Evolutionary conservation across 2,888 invertebrate genomes (phyloP).

Genomic region (Drosophila sordidapex): DNA sequence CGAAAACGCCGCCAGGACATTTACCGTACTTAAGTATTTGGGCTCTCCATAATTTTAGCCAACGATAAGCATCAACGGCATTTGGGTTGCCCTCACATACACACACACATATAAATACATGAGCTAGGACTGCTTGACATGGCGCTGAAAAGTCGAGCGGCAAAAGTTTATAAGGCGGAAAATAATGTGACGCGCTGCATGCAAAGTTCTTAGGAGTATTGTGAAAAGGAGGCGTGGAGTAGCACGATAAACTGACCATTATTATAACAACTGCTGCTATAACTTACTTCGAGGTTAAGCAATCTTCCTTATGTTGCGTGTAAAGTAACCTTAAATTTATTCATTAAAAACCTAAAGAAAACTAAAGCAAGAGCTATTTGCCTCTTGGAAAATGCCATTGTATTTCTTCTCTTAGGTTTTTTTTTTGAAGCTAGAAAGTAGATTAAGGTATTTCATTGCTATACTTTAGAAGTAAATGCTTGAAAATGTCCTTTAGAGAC

Average conservation of each 20-base stretch:
- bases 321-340: slow-evolving; percentile 3
- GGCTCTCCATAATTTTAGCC: slow-evolving; percentile 62
- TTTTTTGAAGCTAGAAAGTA: neutral
- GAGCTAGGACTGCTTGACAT: slow-evolving; percentile 27
- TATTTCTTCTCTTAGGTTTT: neutral
- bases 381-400: slow-evolving; percentile 10
- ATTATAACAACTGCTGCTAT: slow-evolving; percentile 22
- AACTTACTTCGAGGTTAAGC: slow-evolving; percentile 38
- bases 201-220: slow-evolving; percentile 50
- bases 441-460: slow-evolving; percentile 26
- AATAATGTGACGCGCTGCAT: slow-evolving; percentile 74
- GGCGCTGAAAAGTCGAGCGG: slow-evolving; percentile 64
- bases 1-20: slow-evolving; percentile 41
- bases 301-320: slow-evolving; percentile 37
- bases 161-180: slow-evolving; percentile 76
- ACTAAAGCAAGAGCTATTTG: neutral
- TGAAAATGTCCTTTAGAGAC: neutral
- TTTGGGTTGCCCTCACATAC: slow-evolving; percentile 32
- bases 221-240: slow-evolving; percentile 23
- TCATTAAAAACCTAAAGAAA: neutral
- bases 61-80: slow-evolving; percentile 67
- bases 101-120: neutral
- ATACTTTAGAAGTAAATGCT: slow-evolving; percentile 1
- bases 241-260: slow-evolving; percentile 62
- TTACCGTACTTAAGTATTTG: slow-evolving; percentile 60